phyloP scores from a whole-genome alignment of 2,888 invertebrate species.

The Idaea aversata region DNA sequence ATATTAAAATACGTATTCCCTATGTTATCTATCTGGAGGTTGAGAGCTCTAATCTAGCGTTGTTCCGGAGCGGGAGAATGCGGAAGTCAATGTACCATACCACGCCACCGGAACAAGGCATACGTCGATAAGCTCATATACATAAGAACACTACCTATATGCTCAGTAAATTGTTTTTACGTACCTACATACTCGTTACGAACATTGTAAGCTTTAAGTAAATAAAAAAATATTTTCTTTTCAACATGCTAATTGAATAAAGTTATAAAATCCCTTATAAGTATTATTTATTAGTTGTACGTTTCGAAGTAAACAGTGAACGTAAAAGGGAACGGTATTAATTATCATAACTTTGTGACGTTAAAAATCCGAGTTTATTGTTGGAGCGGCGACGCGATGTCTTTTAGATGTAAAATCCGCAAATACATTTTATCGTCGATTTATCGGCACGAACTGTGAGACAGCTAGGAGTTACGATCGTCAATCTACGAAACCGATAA shows the following conservation, averaged over 20 bases:
- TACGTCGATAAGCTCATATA: background rate
- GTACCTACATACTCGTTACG: no score
- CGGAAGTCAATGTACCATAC: conserved; percentile 21
- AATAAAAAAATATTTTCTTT: no score
- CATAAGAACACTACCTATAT: no score
- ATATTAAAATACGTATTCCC: conserved; percentile 19
- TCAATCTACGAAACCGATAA: conserved; percentile 35
- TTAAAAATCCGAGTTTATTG: conserved; percentile 21
- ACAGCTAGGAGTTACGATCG: conserved; percentile 34
- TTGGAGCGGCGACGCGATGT: conserved; percentile 11
- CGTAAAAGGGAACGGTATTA: conserved; percentile 5
- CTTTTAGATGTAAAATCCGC: conserved; percentile 22
- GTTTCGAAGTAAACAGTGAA: background rate
- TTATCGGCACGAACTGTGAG: conserved; percentile 31
- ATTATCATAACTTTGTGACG: conserved; percentile 19
- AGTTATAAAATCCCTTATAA: background rate
- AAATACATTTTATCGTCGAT: conserved; percentile 29
- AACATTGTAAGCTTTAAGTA: no score
- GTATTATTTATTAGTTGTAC: background rate
- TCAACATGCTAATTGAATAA: no score
- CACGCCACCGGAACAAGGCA: conserved; percentile 8
- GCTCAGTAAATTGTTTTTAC: no score
- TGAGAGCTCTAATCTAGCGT: conserved; percentile 23
- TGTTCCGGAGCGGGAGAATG: conserved; percentile 25
- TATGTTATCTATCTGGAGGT: conserved; percentile 12